Conservation (phyloP, 2,797 vertebrate species). For the Parambassis ranga region DNA sequence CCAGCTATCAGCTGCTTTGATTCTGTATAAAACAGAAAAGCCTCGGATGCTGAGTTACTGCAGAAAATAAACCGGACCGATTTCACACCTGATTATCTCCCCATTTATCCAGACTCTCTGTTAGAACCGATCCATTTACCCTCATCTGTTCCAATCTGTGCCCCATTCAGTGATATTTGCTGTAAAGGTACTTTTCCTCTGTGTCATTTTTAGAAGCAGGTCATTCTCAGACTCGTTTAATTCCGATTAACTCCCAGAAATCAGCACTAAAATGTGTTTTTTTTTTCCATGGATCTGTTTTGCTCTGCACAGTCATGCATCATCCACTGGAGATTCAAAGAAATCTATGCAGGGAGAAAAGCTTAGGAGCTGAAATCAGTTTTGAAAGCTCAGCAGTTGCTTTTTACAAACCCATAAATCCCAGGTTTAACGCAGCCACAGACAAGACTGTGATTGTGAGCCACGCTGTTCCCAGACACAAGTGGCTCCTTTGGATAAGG, state of each 20-base stretch:
- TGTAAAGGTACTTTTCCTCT: not conserved
- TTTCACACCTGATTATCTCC: conserved; percentile 59
- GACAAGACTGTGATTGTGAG: conserved; percentile 17
- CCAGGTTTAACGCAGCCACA: conserved; percentile 24
- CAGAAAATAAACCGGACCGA: conserved; percentile 36
- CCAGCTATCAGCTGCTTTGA: conserved; percentile 19
- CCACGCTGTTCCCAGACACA: conserved; percentile 1
- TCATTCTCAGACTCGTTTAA: conserved; percentile 19
- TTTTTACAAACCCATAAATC: conserved; percentile 48
- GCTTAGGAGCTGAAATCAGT: conserved; percentile 30
- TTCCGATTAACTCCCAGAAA: conserved; percentile 30
- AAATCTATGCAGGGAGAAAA: conserved; percentile 31
- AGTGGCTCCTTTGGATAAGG: not conserved
- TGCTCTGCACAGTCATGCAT: conserved; percentile 18
- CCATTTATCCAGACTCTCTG: conserved; percentile 23
- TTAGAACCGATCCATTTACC: conserved; percentile 39
- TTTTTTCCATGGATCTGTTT: conserved; percentile 9
- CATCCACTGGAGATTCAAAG: conserved; percentile 19
- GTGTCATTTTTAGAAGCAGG: not conserved
- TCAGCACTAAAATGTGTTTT: conserved; percentile 9
- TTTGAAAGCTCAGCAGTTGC: conserved; percentile 50
- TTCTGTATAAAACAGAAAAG: conserved; percentile 40
- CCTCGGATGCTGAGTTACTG: not conserved
- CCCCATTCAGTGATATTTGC: not conserved
- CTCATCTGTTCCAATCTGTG: conserved; percentile 32